These are phyloP conservation scores for Champsocephalus gunnari DNA, from an alignment of 2,797 vertebrate genomes.

Conservation along the genomic window DNA sequence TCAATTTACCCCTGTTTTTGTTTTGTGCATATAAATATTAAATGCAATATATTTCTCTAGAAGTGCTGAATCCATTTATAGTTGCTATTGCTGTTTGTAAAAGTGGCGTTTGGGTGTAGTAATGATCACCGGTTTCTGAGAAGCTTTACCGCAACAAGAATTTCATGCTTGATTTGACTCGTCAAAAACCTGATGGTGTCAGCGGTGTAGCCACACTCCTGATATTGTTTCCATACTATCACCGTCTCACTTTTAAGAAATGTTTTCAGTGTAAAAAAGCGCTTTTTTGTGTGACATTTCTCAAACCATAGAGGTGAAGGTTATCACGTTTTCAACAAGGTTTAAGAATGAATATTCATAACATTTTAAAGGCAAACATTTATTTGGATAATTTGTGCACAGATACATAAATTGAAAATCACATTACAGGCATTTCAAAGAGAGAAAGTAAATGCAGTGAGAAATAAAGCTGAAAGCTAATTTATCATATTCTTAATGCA, in stretches of 20 bases:
- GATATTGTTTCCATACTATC: no score
- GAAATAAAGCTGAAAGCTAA: background rate
- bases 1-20: background rate
- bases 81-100: background rate
- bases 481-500: background rate
- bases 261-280: no score
- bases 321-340: background rate
- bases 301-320: background rate
- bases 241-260: no score
- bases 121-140: background rate
- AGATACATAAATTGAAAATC: background rate
- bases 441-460: background rate
- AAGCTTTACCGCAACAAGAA: background rate
- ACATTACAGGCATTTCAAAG: background rate
- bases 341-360: background rate
- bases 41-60: no score
- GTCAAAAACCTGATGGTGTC: background rate
- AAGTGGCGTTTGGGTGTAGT: background rate
- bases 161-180: background rate
- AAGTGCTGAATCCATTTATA: background rate
- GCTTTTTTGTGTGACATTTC: background rate
- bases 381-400: slow-evolving; percentile 19
- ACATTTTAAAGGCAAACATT: slow-evolving; percentile 16
- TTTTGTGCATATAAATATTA: background rate
- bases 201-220: background rate